These are phyloP conservation scores for Drosophila conformis DNA, from an alignment of 2,888 invertebrate species.

Conservation along the genomic window DNA sequence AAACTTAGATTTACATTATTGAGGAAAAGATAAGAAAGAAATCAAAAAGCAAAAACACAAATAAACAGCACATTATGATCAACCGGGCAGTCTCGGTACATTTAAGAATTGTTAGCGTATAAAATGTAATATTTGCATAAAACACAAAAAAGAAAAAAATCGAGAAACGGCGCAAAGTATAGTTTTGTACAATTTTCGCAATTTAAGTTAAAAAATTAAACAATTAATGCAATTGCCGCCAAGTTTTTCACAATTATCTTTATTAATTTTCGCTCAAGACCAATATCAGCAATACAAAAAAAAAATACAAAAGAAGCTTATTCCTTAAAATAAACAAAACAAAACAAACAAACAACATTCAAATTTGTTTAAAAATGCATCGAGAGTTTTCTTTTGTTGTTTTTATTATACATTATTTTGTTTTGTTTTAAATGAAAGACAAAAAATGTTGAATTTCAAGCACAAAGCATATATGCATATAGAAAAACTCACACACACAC, in stretches of 20 bases:
- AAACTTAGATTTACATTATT: constrained; percentile 67
- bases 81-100: constrained; percentile 60
- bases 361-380: constrained; percentile 22
- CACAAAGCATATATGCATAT: constrained; percentile 62
- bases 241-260: constrained; percentile 53
- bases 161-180: constrained; percentile 62
- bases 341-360: constrained; percentile 5
- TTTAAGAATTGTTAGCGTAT: constrained; percentile 73
- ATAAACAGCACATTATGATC: constrained; percentile 58
- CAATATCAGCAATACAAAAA: constrained; percentile 44
- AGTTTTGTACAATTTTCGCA: constrained; percentile 79
- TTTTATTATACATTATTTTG: constrained; percentile 28
- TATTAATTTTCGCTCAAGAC: constrained; percentile 58
- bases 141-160: constrained; percentile 16
- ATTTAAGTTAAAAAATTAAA: constrained; percentile 65
- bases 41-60: constrained; percentile 21
- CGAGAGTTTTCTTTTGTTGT: constrained; percentile 14
- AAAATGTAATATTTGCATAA: constrained; percentile 65
- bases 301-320: constrained; percentile 33
- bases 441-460: constrained; percentile 59
- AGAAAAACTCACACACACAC: constrained; percentile 24
- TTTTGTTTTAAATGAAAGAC: constrained; percentile 43
- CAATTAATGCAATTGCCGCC: constrained; percentile 64
- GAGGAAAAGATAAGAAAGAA: constrained; percentile 46
- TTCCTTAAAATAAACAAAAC: constrained; percentile 45